Percentiles rank a stretch among this genome's conserved stretches.
Conservation (phyloP, 1,140 invertebrate genomes). For the Drosophila kikkawai region DNA sequence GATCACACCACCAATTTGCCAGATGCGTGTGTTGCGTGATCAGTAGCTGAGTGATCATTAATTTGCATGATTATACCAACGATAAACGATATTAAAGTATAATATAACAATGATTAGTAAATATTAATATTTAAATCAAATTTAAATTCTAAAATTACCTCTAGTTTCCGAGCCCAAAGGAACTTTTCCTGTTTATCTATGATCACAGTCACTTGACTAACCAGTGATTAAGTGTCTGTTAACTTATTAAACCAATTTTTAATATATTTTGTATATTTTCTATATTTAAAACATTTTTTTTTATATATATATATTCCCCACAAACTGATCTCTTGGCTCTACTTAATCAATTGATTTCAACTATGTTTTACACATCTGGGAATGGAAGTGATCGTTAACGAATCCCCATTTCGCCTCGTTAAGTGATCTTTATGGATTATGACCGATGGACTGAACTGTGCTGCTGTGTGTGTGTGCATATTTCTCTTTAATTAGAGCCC, state of each 20-base stretch:
- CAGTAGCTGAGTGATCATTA: slow-evolving; percentile 9
- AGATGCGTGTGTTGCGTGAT: slow-evolving; percentile 8
- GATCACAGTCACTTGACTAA: no score
- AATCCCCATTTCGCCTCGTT: slow-evolving; percentile 31
- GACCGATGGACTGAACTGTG: slow-evolving; percentile 28
- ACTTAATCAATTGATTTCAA: slow-evolving; percentile 21
- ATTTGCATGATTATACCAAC: slow-evolving; percentile 9
- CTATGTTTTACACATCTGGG: slow-evolving; percentile 27
- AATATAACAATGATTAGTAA: not conserved
- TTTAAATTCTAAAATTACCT: not conserved
- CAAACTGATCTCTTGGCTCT: not conserved
- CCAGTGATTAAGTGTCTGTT: not conserved
- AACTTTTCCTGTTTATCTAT: no score
- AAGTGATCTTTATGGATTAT: slow-evolving; percentile 45
- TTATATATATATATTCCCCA: not conserved
- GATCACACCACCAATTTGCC: slow-evolving; percentile 13
- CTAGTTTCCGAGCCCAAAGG: not conserved
- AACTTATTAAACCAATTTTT: not conserved
- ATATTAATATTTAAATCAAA: not conserved
- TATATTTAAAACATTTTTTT: not conserved
- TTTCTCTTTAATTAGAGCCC: slow-evolving; percentile 47
- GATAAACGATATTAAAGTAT: not conserved
- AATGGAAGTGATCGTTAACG: slow-evolving; percentile 20
- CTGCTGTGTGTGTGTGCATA: slow-evolving; percentile 5
- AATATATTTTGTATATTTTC: not conserved